Evolutionary conservation across 2,888 invertebrate species (phyloP).

Genomic region (Tetranychus piercei): DNA sequence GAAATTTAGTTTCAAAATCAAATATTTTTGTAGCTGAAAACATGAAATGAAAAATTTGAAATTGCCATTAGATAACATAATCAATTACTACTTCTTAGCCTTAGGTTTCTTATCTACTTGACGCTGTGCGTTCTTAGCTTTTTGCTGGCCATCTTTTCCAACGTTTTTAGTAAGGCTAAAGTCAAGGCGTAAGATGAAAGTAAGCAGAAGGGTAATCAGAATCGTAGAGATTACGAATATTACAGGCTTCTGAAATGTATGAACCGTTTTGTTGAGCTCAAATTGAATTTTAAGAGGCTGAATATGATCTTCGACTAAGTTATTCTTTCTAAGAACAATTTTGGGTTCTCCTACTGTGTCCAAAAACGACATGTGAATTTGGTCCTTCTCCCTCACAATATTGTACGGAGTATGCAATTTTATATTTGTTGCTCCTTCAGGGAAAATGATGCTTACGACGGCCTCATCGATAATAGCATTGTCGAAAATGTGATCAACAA

Average conservation of each 20-base stretch:
- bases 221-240: constrained; percentile 72
- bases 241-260: constrained; percentile 76
- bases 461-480: constrained; percentile 86
- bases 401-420: constrained; percentile 61
- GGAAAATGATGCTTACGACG: constrained; percentile 69
- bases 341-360: constrained; percentile 85
- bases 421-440: constrained; percentile 64
- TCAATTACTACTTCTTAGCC: too few species aligned
- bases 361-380: constrained; percentile 72
- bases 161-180: constrained; percentile 32
- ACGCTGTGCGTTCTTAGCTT: constrained; percentile 23
- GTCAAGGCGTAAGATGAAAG: constrained; percentile 59
- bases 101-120: too few species aligned
- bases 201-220: constrained; percentile 68
- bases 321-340: constrained; percentile 54
- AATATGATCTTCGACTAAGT: constrained; percentile 88
- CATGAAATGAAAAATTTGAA: too few species aligned
- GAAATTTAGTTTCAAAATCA: too few species aligned
- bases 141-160: constrained; percentile 33
- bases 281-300: constrained; percentile 79
- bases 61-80: too few species aligned
- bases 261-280: constrained; percentile 56
- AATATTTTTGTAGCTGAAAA: too few species aligned
- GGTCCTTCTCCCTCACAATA: constrained; percentile 52
- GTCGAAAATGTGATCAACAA: constrained; percentile 91